These are phyloP conservation scores for Melanophora roralis DNA, from an alignment of 2,888 invertebrate genomes.

Conservation along the genomic window DNA sequence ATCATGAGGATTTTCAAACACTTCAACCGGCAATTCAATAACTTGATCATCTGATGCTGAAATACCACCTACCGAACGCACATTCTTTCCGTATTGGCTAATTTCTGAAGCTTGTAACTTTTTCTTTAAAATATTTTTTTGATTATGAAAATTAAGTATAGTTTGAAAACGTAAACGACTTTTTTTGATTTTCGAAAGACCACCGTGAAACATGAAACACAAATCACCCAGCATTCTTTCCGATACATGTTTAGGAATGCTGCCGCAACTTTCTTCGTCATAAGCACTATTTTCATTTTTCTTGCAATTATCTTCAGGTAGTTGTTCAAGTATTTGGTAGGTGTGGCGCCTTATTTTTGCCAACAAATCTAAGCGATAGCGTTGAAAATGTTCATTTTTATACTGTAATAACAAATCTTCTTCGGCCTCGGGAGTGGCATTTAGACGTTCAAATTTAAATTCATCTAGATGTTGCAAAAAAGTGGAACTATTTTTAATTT, in stretches of 20 bases:
- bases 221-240: constrained; percentile 64
- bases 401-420: constrained; percentile 66
- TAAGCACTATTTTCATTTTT: neutral
- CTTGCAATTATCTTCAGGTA: neutral
- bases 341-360: constrained; percentile 63
- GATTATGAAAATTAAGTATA: constrained; percentile 64
- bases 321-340: constrained; percentile 40
- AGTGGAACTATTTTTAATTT: constrained; percentile 66
- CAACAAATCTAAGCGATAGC: constrained; percentile 66
- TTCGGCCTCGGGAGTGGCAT: constrained; percentile 61
- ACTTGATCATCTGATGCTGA: constrained; percentile 61
- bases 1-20: constrained; percentile 69
- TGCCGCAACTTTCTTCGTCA: neutral
- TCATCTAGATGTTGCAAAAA: constrained; percentile 64
- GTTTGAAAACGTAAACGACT: constrained; percentile 65
- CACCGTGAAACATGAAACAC: constrained; percentile 66
- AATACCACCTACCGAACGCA: neutral
- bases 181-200: constrained; percentile 64
- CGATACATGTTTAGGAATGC: constrained; percentile 25
- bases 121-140: constrained; percentile 61
- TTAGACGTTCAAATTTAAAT: constrained; percentile 65
- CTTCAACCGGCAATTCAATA: constrained; percentile 66
- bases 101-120: constrained; percentile 65
- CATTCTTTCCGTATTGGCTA: constrained; percentile 16
- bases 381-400: constrained; percentile 65